Base-by-base conservation (phyloP, 1,140 invertebrate species). In the Drosophila busckii region DNA sequence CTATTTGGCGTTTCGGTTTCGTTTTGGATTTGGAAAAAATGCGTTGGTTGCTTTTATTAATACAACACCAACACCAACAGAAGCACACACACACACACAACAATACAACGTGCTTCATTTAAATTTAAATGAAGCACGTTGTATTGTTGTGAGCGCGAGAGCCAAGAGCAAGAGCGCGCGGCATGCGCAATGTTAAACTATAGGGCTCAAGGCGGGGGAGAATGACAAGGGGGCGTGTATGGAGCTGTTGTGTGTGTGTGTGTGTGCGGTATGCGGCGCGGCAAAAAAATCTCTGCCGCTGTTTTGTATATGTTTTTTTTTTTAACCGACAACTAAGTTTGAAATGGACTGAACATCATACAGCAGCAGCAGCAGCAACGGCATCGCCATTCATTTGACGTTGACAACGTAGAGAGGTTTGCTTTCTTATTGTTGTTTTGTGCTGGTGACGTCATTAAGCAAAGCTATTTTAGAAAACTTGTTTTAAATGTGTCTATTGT, bases 21-120 rank as follows among this genome's bases (percentile, higher is more conserved):
- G 54, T 64, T 75, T 75, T 65, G 52, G 60, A 34, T 62, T 56
- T 68, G 45, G 73, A 60, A 71, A 80, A 82, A 82, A 80, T 78
- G 73, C 73, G 73, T 78, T 68, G 73, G 73, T 78, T 78, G 73
- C 73, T 80, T 80, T 80, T 80, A 80, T 73, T 80, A 80, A 80
- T 80, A 80, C 67, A 54, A 62, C 58, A 69, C 52, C 31, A 54
- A 60, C 44, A 67, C 53, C 34, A 19, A 46, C 37, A 53, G 12
- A 64, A 37, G 23, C 10, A 55, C 5, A 31, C 26, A n/a, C 17
- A 49, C 13, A 55, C 15, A 48, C 32, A 38, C 26, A 31, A 42
- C 28, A 46, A 42, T 53, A 23, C 40, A 69, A 70, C 55, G n/a
- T n/a, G n/a, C n/a, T n/a, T n/a, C n/a, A n/a, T n/a, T n/a, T n/a